These are phyloP conservation scores for Melanaphis sacchari DNA, from an alignment of 1,140 invertebrate genomes.

Conservation along the genomic window DNA sequence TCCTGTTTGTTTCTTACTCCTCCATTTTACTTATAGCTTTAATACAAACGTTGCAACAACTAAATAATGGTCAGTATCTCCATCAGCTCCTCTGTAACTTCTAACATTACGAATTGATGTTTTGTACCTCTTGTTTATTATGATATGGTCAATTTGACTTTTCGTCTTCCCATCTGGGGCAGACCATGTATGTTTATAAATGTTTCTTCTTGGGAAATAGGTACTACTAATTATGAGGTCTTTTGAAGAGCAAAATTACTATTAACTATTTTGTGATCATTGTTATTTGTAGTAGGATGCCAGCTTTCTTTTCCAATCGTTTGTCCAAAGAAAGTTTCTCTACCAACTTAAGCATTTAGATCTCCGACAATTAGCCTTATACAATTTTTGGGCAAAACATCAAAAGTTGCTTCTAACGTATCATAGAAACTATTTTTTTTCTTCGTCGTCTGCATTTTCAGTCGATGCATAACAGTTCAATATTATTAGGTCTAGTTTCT, in stretches of 20 bases:
- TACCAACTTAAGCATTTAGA: neutral
- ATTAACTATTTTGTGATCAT: neutral
- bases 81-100: neutral
- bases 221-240: no score
- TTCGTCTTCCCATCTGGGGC: neutral
- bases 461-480: constrained; percentile 37
- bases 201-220: neutral
- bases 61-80: constrained; percentile 15
- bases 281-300: neutral
- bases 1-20: neutral
- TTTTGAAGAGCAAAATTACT: constrained; percentile 17
- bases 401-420: neutral
- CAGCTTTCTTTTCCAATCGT: neutral
- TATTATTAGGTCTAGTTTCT: constrained; percentile 49
- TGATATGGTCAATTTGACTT: constrained; percentile 3
- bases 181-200: constrained; percentile 3
- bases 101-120: neutral
- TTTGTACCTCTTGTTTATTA: neutral
- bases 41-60: constrained; percentile 27
- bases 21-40: constrained; percentile 37
- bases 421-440: constrained; percentile 7
- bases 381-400: neutral
- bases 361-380: neutral
- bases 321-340: neutral
- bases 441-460: constrained; percentile 16